A percentile compares a stretch with the other conserved stretches of the same genome.
Conservation (phyloP, 1,140 invertebrate genomes). For the Saccostrea glomerata region DNA sequence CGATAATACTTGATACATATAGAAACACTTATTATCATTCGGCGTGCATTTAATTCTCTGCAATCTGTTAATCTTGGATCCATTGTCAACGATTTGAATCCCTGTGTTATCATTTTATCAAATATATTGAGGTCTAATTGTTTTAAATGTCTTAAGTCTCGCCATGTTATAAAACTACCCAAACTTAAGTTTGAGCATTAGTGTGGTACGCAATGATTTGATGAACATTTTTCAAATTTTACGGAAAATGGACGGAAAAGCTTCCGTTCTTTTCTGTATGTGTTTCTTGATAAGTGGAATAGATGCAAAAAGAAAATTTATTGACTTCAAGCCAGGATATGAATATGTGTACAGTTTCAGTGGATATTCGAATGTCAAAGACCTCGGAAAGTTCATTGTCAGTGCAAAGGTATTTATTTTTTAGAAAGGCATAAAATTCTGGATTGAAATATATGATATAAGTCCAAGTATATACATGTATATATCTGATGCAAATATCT, state of each 20-base stretch:
- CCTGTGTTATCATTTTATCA: neutral
- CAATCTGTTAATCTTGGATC: neutral
- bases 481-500: neutral
- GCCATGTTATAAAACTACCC: neutral
- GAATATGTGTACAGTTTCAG: conserved; percentile 49
- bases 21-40: neutral
- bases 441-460: neutral
- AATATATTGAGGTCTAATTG: neutral
- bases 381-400: conserved; percentile 46
- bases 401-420: conserved; percentile 42
- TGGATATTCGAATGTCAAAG: conserved; percentile 36
- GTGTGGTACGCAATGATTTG: neutral
- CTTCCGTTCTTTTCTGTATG: neutral
- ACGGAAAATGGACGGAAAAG: neutral
- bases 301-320: conserved; percentile 1
- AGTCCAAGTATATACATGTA: neutral
- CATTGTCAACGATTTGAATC: neutral
- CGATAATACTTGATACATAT: neutral
- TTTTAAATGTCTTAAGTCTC: conserved; percentile 4
- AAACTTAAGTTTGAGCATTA: neutral
- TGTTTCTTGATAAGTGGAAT: neutral
- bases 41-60: neutral
- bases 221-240: neutral
- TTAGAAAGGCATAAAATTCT: neutral
- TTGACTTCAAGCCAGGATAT: conserved; percentile 42